Base-by-base conservation (phyloP, 2,113 vertebrate species). In the Leiothrix lutea region DNA sequence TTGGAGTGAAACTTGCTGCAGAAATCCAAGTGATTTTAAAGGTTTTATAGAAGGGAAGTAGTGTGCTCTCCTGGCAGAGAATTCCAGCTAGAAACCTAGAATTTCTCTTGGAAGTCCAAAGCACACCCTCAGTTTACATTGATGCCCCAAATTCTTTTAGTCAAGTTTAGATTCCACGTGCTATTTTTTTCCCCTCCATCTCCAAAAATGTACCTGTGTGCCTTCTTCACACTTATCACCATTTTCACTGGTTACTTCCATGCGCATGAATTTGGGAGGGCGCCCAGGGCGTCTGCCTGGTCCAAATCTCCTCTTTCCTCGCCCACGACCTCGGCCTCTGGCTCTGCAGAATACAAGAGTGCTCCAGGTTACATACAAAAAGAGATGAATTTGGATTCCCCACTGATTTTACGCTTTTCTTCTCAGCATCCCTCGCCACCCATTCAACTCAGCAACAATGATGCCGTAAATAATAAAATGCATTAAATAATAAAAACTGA, bases 261-360 rank as follows among this genome's bases (percentile, higher is more conserved):
- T 87, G 25, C 98, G 98, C 95, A 99, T 98, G 92, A 99, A 99
- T 96, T 99, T 99, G 26, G 99, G 99, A 14, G 99, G 99, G 3
- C 99, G 98, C 8, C 99, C 99, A 0, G 99, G 99, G 93, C 99
- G 97, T 48, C 99, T 98, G 86, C 99, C 99, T 7, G 99, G 98
- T 54, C 99, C 99, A 86, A 99, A 99, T 77, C 99, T 98, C 96
- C 98, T 99, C 92, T 99, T 98, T 56, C 99, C 99, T 97, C 99
- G 96, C 40, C 99, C 99, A 73, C 99, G 98, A 36, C 99, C 98
- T 85, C 99, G 98, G 61, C 99, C 98, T 98, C 98, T 99, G 57
- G 99, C 98, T 97, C 99, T 99, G 94, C 40, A 97, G 84, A 97
- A 80, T 19, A 96, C 44, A 98, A 97, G 3, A 96, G 45, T 7